Conservation (phyloP, 2,113 vertebrate genomes). For the Phoenicopterus ruber region DNA sequence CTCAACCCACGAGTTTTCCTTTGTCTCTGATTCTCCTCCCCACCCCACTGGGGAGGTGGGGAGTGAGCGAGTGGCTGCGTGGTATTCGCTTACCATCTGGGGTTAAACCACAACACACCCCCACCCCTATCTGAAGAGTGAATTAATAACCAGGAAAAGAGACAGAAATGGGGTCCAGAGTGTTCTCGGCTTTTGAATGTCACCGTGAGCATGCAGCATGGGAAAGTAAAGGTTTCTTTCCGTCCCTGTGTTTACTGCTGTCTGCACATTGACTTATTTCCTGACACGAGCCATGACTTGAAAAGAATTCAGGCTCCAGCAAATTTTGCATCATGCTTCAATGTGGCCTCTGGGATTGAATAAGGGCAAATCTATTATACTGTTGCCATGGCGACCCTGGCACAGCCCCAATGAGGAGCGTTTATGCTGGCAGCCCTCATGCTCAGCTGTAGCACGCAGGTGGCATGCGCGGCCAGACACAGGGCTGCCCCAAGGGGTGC, state of each 20-base stretch:
- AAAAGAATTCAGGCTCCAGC: slow-evolving; percentile 78
- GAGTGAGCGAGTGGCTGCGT: no score
- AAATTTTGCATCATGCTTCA: slow-evolving; percentile 75
- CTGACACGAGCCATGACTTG: slow-evolving; percentile 80
- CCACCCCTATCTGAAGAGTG: not conserved
- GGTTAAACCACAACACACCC: no score
- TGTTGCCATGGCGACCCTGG: slow-evolving; percentile 93
- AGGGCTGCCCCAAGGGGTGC: slow-evolving; percentile 70
- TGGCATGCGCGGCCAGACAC: no score
- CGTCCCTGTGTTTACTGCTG: slow-evolving; percentile 70
- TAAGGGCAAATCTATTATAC: slow-evolving; percentile 91
- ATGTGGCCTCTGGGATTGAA: slow-evolving; percentile 85
- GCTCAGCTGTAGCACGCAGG: no score
- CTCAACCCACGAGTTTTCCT: no score
- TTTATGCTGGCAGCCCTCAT: not conserved
- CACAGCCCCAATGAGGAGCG: slow-evolving; percentile 81
- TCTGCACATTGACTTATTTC: slow-evolving; percentile 75
- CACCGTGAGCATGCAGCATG: slow-evolving; percentile 44
- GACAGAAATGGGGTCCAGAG: slow-evolving; percentile 86
- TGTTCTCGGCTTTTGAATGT: slow-evolving; percentile 81
- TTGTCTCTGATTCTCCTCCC: no score
- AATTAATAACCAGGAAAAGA: no score
- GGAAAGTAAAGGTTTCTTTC: slow-evolving; percentile 74
- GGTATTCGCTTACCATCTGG: no score
- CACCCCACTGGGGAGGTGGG: no score